These are phyloP conservation scores for Smittia aterrima DNA, from an alignment of 2,888 invertebrate species.

Conservation along the genomic window DNA sequence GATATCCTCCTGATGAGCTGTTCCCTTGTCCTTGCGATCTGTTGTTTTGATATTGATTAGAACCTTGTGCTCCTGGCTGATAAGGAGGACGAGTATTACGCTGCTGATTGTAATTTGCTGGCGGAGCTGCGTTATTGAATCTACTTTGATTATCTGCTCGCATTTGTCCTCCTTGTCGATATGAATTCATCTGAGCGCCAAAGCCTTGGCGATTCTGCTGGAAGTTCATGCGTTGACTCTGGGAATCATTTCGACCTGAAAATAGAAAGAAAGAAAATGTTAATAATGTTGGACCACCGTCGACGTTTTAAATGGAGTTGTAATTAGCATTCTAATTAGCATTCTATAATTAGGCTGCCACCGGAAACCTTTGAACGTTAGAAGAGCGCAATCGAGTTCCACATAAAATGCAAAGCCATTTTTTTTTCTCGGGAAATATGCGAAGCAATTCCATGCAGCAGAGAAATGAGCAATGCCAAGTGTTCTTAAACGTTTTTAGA, in stretches of 20 bases:
- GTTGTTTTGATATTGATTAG: neutral
- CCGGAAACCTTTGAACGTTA: constrained; percentile 28
- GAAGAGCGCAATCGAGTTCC: constrained; percentile 14
- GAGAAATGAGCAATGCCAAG: neutral
- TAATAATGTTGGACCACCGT: neutral
- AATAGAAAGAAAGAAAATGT: no score
- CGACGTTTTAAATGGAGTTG: neutral
- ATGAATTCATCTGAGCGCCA: neutral
- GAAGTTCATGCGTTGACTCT: neutral
- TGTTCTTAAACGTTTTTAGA: constrained; percentile 3
- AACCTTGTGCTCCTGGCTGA: neutral
- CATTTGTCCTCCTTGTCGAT: neutral
- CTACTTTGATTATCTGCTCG: neutral
- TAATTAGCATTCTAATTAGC: constrained; percentile 5
- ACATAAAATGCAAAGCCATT: neutral
- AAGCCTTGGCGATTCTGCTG: constrained; percentile 18
- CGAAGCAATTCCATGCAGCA: no score
- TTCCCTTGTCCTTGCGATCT: constrained; percentile 11
- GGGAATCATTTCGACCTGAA: constrained; percentile 32
- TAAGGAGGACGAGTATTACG: neutral
- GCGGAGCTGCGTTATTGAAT: constrained; percentile 7
- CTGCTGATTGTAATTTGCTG: constrained; percentile 9
- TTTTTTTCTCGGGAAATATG: no score
- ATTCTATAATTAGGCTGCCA: constrained; percentile 9
- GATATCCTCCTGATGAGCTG: constrained; percentile 11